Percentiles rank a stretch among this genome's conserved stretches.
phyloP scores from a whole-genome alignment of 2,888 invertebrate species.

The Caenorhabditis angaria region DNA sequence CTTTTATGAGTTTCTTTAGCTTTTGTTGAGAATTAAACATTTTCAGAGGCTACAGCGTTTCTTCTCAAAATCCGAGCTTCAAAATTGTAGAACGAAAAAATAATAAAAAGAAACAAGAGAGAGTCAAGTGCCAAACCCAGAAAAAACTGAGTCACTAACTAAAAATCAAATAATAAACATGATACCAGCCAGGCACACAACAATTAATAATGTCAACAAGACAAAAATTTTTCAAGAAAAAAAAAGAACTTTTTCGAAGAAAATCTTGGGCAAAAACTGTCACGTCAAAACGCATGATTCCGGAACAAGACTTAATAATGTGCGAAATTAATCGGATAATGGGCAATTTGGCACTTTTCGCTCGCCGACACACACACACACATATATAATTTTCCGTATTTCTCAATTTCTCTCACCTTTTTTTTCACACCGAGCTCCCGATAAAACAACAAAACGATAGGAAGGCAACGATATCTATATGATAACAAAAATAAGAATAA shows the following conservation, averaged over 20 bases:
- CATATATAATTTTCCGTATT: background rate
- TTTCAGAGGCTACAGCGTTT: no score
- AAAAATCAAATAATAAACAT: slow-evolving; percentile 1
- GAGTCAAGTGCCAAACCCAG: background rate
- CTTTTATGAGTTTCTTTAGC: no score
- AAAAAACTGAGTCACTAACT: background rate
- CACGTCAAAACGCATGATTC: background rate
- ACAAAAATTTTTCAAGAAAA: background rate
- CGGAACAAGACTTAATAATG: slow-evolving; percentile 4
- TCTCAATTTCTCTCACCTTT: no score
- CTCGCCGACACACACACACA: background rate
- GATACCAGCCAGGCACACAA: no score
- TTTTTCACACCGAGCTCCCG: background rate
- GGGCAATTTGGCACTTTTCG: slow-evolving; percentile 4
- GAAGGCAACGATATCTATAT: background rate
- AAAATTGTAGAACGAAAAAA: no score
- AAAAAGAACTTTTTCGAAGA: background rate
- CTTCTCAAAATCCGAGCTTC: no score
- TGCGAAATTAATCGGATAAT: slow-evolving; percentile 4
- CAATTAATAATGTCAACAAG: background rate
- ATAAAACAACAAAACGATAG: background rate
- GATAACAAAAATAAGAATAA: background rate
- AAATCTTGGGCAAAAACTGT: background rate
- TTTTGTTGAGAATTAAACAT: no score
- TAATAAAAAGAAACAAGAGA: no score